A percentile compares a stretch with the other conserved stretches of the same genome.
phyloP scores from a whole-genome alignment of 2,888 invertebrate genomes.

The Amphipoea oculea region DNA sequence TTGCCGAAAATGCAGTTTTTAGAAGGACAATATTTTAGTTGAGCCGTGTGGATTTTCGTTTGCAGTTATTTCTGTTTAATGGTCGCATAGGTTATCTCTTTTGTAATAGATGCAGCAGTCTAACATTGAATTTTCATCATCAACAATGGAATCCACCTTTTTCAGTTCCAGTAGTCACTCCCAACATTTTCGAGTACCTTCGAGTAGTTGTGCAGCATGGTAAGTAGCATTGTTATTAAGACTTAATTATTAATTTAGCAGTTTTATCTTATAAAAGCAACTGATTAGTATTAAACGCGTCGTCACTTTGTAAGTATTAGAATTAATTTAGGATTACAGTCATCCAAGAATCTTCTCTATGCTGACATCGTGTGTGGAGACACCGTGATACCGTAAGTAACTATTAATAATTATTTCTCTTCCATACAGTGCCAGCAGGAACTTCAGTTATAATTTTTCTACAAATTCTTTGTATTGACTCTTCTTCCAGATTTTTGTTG shows the following conservation, averaged over 20 bases:
- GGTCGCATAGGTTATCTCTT: constrained; percentile 31
- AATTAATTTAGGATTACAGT: constrained; percentile 39
- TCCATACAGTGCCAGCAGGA: constrained; percentile 28
- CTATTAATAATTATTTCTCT: constrained; percentile 17
- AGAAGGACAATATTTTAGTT: constrained; percentile 21
- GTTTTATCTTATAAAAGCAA: constrained; percentile 35
- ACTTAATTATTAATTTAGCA: constrained; percentile 46
- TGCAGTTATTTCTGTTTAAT: not conserved
- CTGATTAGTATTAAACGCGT: constrained; percentile 39
- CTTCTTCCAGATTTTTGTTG: constrained; percentile 56
- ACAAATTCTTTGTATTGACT: constrained; percentile 43
- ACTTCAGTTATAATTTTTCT: constrained; percentile 14
- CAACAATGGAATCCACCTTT: constrained; percentile 7
- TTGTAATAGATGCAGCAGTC: constrained; percentile 30
- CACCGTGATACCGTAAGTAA: constrained; percentile 51
- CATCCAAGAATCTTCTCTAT: constrained; percentile 13
- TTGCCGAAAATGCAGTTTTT: constrained; percentile 33
- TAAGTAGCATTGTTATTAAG: constrained; percentile 52
- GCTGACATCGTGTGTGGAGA: constrained; percentile 12
- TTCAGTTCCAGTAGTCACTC: constrained; percentile 25
- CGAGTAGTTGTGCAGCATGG: constrained; percentile 47
- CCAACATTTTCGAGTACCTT: constrained; percentile 29
- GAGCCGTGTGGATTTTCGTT: constrained; percentile 9
- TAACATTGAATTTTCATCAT: constrained; percentile 1
- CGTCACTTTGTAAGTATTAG: constrained; percentile 60